Evolutionary conservation across 2,113 vertebrate species (phyloP), one percentile per base, ranked within the genome.

Genomic region (Suncus etruscus): DNA sequence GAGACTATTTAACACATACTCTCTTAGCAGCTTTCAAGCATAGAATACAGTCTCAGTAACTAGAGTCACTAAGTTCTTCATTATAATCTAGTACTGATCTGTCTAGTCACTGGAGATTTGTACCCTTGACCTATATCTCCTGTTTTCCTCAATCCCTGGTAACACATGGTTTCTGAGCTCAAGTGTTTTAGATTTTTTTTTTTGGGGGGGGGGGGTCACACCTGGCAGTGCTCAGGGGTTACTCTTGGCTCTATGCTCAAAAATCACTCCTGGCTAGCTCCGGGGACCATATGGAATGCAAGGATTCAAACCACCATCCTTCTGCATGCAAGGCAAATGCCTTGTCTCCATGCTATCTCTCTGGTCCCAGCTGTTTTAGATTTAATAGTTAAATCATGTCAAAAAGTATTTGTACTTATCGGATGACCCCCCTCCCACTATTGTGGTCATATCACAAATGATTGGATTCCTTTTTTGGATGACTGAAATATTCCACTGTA

Each of bases 1-100:
- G 48, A 89, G 66, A 89, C 87, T 39, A 83, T 61, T 73, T 85
- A 65, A 89, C 31, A 74, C 47, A 27, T 73, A 73, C 27, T 79
- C 31, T 79, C 47, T 70, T 45, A 73, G 68, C 74, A 84, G 45
- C 22, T 79, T 84, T 58, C 68, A 32, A 68, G 68, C 27, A 39
- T 66, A 68, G 73, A 58, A 54, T 27, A 58, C 2, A 25, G 27
- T 45, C 25, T 51, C 45, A 18, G 50, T 92, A 45, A 12, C 73
- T 89, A 29, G 51, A 27, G 45, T 66, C 25, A 11, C 6, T 15
- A 12, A 3, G 31, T 3, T 24, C 9, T 74, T 32, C 31, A 32
- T 73, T 73, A 47, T 10, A 74, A 2, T 14, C 54, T 9, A 58
- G 81, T 85, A 74, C 31, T 58, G 50, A 22, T 1, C 47, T 11